A percentile compares a stretch with the other conserved stretches of the same genome.
Conservation (phyloP, 2,797 vertebrate species). For the Phoebastria nigripes region DNA sequence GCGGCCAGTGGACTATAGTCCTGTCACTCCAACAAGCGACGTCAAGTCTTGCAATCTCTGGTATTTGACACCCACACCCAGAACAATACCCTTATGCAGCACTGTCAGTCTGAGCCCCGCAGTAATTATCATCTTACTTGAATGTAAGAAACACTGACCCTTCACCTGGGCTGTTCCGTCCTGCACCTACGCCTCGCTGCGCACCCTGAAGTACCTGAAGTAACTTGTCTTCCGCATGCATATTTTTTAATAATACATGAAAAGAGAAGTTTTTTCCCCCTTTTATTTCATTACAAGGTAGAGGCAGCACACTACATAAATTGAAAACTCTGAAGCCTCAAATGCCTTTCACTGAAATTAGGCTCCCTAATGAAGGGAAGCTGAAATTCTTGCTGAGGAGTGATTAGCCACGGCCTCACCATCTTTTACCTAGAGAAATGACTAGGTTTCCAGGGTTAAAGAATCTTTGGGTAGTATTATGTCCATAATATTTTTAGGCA, state of each 20-base stretch:
- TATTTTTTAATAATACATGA: not conserved
- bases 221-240: not conserved
- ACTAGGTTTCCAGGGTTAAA: not conserved
- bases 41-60: not conserved
- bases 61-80: not conserved
- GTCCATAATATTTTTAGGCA: not conserved
- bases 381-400: not conserved
- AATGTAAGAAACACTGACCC: not conserved
- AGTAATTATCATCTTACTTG: not conserved
- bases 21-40: not conserved
- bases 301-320: not conserved
- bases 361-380: not conserved
- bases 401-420: not conserved
- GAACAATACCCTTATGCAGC: not conserved
- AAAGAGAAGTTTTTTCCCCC: not conserved
- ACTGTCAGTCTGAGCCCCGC: not conserved
- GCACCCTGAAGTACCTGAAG: not conserved
- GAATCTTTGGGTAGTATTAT: not conserved
- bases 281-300: not conserved
- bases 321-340: not conserved
- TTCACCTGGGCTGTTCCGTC: not conserved
- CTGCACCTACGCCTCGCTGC: not conserved
- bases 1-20: too few species aligned
- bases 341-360: not conserved
- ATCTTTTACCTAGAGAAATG: not conserved